A percentile compares a stretch with the other conserved stretches of the same genome.
Conservation (phyloP, 2,113 vertebrate genomes). For the Canis aureus region DNA sequence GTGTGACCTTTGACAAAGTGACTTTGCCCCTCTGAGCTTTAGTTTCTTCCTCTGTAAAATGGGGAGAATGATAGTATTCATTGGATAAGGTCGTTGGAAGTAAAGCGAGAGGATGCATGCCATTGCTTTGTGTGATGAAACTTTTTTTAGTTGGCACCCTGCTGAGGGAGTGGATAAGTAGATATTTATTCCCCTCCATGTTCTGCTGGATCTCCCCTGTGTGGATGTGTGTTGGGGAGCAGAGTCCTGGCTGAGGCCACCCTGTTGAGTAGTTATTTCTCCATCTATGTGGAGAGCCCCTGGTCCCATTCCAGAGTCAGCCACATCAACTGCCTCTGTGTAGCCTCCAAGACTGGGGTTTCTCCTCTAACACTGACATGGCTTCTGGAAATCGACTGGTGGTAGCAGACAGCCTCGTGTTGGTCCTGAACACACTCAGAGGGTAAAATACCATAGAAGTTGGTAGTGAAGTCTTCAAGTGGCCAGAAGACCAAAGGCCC, state of each 20-base stretch:
- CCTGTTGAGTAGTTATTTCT: not conserved
- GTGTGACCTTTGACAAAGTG: not conserved
- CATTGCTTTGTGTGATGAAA: not conserved
- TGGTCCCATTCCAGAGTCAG: not conserved
- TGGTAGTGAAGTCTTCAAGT: not conserved
- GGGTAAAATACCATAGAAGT: not conserved
- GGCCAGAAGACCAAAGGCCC: not conserved
- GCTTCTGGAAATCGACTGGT: not conserved
- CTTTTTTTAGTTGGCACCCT: not conserved
- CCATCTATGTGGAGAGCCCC: not conserved
- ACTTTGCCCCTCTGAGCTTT: not conserved
- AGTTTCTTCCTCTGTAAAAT: not conserved
- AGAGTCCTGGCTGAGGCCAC: not conserved
- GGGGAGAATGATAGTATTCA: not conserved
- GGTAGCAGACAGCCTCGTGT: not conserved
- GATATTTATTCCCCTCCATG: not conserved
- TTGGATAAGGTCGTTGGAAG: not conserved
- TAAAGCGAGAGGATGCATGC: not conserved
- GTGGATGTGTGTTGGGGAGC: not conserved
- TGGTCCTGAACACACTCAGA: not conserved
- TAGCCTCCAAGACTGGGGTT: not conserved
- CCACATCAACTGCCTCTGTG: accelerated
- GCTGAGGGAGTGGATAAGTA: not conserved
- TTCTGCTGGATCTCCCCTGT: not conserved
- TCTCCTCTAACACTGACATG: accelerated